Evolutionary conservation across 2,888 invertebrate genomes (phyloP).

Genomic region (Furcula furcula): DNA sequence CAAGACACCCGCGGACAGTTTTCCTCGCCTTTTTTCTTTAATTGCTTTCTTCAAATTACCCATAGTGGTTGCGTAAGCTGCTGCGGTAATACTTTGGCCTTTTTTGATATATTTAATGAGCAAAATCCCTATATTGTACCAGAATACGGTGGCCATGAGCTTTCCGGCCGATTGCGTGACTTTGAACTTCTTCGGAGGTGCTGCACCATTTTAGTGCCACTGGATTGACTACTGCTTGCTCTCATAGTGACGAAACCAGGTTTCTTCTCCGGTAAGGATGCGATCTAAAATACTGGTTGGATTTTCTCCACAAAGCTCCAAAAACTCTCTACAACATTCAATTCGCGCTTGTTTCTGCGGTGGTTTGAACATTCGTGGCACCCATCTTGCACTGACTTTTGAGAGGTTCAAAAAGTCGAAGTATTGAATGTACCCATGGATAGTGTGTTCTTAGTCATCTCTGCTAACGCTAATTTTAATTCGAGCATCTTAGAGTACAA

Average conservation of each 20-base stretch:
- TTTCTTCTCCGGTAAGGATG: not conserved
- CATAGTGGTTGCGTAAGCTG: slow-evolving; percentile 4
- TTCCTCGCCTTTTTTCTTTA: not conserved
- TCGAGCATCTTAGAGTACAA: not conserved
- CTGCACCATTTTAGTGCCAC: slow-evolving; percentile 8
- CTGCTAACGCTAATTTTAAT: not conserved
- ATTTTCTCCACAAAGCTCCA: not conserved
- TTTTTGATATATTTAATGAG: not conserved
- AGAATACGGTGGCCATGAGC: slow-evolving; percentile 1
- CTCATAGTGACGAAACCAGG: slow-evolving; percentile 10
- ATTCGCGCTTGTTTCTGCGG: too few relatives aligned
- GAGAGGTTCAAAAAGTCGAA: not conserved
- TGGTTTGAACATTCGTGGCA: not conserved
- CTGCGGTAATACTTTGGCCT: slow-evolving; percentile 4
- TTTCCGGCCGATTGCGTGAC: not conserved
- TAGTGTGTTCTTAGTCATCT: too few relatives aligned
- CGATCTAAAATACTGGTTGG: too few relatives aligned
- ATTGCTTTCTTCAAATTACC: not conserved
- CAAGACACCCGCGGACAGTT: not conserved
- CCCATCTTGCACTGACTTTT: not conserved
- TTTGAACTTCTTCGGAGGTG: slow-evolving; percentile 1
- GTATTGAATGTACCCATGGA: not conserved
- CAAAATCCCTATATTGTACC: slow-evolving; percentile 2
- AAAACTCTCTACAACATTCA: too few relatives aligned
- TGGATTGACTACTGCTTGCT: slow-evolving; percentile 7